A percentile compares a stretch with the other conserved stretches of the same genome.
Conservation (phyloP, 1,140 invertebrate species). For the Musca vetustissima region DNA sequence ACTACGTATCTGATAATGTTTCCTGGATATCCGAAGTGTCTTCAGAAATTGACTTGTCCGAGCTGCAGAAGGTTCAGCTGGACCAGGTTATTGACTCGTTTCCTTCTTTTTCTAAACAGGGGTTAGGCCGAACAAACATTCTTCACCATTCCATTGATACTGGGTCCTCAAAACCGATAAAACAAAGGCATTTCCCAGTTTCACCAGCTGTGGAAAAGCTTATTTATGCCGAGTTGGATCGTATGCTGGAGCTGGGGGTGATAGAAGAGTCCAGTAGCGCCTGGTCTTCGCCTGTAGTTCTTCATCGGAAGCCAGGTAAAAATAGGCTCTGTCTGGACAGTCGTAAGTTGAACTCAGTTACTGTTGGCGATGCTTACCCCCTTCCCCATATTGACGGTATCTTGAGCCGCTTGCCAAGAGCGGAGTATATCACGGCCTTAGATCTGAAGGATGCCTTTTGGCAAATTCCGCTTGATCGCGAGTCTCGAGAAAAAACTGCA, state of each 20-base stretch:
- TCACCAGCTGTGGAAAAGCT: neutral
- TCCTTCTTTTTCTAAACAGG: too few species aligned
- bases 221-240: neutral
- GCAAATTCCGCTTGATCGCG: neutral
- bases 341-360: neutral
- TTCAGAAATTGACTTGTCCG: too few species aligned
- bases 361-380: neutral
- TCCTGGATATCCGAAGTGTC: too few species aligned
- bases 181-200: neutral
- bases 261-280: neutral
- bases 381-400: neutral
- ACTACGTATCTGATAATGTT: too few species aligned
- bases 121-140: too few species aligned
- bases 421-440: neutral
- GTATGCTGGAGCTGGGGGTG: neutral
- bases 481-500: neutral
- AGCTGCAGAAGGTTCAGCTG: too few species aligned
- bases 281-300: neutral
- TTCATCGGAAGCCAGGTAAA: neutral
- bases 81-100: too few species aligned
- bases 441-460: conserved; percentile 8
- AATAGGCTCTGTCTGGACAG: neutral
- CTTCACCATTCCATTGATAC: too few species aligned
- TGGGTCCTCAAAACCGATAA: neutral
- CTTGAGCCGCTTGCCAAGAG: neutral